phyloP scores from a whole-genome alignment of 64 coral and sea anemone species.

The Cladopsammia gracilis region DNA sequence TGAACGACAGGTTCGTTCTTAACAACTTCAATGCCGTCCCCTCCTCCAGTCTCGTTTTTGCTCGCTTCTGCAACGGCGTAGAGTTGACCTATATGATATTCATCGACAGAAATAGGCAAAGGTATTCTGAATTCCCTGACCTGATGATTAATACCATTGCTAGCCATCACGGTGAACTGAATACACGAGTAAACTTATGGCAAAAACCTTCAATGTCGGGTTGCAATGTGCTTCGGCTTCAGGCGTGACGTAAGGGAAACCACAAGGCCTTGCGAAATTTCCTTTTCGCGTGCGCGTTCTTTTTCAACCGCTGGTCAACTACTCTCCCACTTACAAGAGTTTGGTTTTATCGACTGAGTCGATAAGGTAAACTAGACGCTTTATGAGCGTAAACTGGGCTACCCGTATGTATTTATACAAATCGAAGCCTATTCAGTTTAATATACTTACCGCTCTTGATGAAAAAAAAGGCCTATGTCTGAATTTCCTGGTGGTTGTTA shows the following conservation, averaged over 20 bases:
- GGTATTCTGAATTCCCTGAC: slow-evolving; percentile 85
- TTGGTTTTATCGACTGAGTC: no score
- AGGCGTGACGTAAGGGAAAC: slow-evolving; percentile 30
- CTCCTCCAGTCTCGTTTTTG: slow-evolving; percentile 93
- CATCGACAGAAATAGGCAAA: slow-evolving; percentile 86
- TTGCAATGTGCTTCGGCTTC: not conserved
- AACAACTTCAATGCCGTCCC: slow-evolving; percentile 84
- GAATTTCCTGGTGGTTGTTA: no score
- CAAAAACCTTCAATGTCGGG: not conserved
- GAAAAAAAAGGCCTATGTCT: no score
- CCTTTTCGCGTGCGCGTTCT: not conserved
- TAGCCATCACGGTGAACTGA: not conserved
- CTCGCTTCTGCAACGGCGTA: slow-evolving; percentile 93
- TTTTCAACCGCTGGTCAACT: not conserved
- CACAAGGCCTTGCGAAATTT: slow-evolving; percentile 35
- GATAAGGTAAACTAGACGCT: no score
- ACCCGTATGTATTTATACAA: no score
- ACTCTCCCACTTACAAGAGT: no score
- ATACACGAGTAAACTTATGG: no score
- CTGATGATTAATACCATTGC: no score
- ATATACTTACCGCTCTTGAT: no score
- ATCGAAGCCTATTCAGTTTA: no score
- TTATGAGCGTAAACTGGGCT: no score
- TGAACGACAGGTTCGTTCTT: slow-evolving; percentile 62
- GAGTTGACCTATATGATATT: slow-evolving; percentile 90